These are phyloP conservation scores for Chitala chitala DNA, from an alignment of 2,113 vertebrate species.

Conservation along the genomic window DNA sequence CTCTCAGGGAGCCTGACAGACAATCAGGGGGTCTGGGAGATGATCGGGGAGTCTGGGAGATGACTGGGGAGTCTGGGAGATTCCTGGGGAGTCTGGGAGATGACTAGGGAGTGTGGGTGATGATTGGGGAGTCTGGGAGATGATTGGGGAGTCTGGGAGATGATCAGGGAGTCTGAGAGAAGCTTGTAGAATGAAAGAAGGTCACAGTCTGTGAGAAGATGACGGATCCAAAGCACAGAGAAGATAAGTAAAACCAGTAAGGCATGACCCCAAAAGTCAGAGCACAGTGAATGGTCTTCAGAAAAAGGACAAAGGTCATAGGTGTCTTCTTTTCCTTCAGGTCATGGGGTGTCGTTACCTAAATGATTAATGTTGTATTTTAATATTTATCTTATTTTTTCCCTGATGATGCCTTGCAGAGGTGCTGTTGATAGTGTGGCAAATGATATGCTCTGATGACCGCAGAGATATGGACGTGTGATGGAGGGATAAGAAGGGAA, in stretches of 20 bases:
- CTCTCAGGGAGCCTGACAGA: too few species aligned
- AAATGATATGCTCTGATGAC: slow-evolving; percentile 95
- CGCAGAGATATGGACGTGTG: slow-evolving; percentile 85
- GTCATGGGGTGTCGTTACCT: slow-evolving; percentile 75
- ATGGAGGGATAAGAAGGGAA: slow-evolving; percentile 83
- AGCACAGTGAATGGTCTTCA: slow-evolving; percentile 73
- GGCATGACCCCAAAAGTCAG: background rate
- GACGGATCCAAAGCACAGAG: too few species aligned
- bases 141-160: too few species aligned
- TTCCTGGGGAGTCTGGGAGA: too few species aligned
- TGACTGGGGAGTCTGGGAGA: too few species aligned
- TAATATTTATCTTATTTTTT: slow-evolving; percentile 94
- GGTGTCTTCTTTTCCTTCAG: slow-evolving; percentile 60
- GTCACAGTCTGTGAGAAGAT: too few species aligned
- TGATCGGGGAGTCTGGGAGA: too few species aligned
- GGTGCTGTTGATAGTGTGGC: slow-evolving; percentile 80
- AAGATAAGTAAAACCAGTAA: background rate
- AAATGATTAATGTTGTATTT: slow-evolving; percentile 90
- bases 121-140: too few species aligned
- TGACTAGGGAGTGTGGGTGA: too few species aligned
- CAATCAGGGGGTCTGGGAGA: too few species aligned
- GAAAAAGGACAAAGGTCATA: slow-evolving; percentile 82
- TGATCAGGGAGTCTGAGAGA: too few species aligned
- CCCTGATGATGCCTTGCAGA: slow-evolving; percentile 79
- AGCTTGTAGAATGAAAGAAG: too few species aligned